A percentile compares a stretch with the other conserved stretches of the same genome.
Conservation (phyloP, 2,113 vertebrate genomes). For the Bucco capensis region DNA sequence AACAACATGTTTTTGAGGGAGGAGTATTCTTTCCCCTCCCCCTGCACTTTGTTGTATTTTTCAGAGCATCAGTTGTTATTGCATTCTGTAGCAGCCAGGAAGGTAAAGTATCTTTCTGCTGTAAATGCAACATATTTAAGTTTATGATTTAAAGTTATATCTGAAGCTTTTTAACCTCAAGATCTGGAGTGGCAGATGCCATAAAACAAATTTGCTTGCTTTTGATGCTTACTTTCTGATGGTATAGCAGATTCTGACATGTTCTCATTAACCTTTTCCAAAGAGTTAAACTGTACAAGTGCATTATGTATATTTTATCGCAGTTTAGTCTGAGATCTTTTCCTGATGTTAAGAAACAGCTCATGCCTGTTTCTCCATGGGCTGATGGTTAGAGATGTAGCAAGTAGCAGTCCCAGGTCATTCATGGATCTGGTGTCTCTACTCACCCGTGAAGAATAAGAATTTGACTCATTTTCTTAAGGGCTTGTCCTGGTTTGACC, state of each 20-base stretch:
- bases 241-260: constrained; percentile 62
- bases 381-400: constrained; percentile 60
- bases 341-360: constrained; percentile 56
- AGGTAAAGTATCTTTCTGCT: constrained; percentile 51
- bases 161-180: constrained; percentile 60
- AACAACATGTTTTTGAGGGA: constrained; percentile 54
- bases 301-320: constrained; percentile 68
- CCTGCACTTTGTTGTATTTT: constrained; percentile 51
- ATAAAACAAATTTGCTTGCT: constrained; percentile 45
- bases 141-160: constrained; percentile 55
- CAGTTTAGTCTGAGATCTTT: constrained; percentile 44
- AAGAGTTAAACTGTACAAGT: constrained; percentile 58
- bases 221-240: constrained; percentile 49
- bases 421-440: constrained; percentile 44
- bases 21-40: constrained; percentile 11
- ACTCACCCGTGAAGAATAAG: constrained; percentile 38
- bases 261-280: constrained; percentile 67
- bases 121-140: constrained; percentile 40
- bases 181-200: constrained; percentile 66
- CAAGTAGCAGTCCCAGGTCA: constrained; percentile 54
- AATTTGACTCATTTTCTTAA: constrained; percentile 46
- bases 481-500: no score
- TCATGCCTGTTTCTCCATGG: constrained; percentile 46
- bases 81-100: constrained; percentile 42
- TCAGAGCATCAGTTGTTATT: constrained; percentile 55